phyloP scores from a whole-genome alignment of 1,140 invertebrate species.

The Drosophila varians region DNA sequence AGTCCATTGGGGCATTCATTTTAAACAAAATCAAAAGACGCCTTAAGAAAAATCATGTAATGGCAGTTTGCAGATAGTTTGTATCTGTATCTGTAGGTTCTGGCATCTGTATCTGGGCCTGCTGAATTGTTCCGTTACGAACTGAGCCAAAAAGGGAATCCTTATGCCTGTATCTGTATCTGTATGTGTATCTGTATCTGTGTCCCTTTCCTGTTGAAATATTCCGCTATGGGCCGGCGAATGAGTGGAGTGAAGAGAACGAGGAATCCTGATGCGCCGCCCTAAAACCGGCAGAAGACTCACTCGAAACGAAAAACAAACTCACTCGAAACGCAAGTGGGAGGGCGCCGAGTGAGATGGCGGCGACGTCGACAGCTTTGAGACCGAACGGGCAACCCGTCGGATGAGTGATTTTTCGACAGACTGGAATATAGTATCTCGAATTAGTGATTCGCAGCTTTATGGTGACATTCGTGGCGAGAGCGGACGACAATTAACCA shows the following conservation, averaged over 20 bases:
- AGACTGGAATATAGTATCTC: constrained; percentile 7
- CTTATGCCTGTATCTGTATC: not conserved
- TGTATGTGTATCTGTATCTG: not conserved
- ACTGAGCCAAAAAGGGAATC: constrained; percentile 4
- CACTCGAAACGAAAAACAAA: constrained; percentile 1
- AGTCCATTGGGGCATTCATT: too few species aligned
- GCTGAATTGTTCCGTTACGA: constrained; percentile 7
- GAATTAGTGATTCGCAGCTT: constrained; percentile 68
- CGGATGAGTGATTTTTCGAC: constrained; percentile 47
- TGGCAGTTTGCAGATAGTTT: not conserved
- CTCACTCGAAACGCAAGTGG: constrained; percentile 34
- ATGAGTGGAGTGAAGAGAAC: constrained; percentile 11
- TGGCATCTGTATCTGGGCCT: not conserved
- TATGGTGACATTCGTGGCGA: constrained; percentile 71
- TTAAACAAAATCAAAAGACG: not conserved
- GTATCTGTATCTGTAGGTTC: not conserved
- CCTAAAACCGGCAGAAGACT: constrained; percentile 41
- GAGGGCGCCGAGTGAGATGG: constrained; percentile 21
- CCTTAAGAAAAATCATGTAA: not conserved
- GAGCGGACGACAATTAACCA: constrained; percentile 55
- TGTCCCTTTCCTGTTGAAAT: constrained; percentile 18
- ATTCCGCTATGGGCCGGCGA: constrained; percentile 14
- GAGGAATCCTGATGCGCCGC: constrained; percentile 63
- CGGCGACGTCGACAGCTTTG: constrained; percentile 55
- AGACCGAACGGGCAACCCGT: not conserved